Conservation (phyloP, 2,113 vertebrate species). For the Shinisaurus crocodilurus region DNA sequence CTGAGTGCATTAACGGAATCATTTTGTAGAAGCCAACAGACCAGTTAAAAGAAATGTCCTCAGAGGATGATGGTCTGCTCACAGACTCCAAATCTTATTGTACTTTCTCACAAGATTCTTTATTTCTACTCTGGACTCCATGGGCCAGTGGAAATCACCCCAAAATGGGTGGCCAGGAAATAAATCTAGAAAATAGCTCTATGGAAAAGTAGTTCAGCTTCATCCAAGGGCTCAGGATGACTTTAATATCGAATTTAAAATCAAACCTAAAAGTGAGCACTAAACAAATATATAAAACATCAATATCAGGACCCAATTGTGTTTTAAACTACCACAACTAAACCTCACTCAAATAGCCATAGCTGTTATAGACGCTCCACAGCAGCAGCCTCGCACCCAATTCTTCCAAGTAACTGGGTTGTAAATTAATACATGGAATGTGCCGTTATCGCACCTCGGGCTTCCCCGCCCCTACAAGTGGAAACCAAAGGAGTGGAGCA, state of each 20-base stretch:
- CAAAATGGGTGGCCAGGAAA: background rate
- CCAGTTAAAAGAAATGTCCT: conserved; percentile 53
- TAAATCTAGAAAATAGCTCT: background rate
- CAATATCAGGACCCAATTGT: background rate
- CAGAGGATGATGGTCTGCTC: conserved; percentile 21
- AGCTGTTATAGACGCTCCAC: background rate
- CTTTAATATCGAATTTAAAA: background rate
- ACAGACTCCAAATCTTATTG: background rate
- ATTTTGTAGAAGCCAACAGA: conserved; percentile 45
- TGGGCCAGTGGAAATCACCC: background rate
- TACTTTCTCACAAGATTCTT: background rate
- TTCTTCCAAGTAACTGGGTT: background rate
- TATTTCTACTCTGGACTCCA: background rate
- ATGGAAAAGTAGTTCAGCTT: background rate
- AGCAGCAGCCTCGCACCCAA: background rate
- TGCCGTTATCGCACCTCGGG: background rate
- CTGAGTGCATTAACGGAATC: conserved; percentile 53
- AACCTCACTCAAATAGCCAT: background rate
- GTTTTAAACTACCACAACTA: background rate
- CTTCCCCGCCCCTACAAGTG: background rate
- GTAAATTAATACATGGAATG: background rate
- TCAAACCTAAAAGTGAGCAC: background rate
- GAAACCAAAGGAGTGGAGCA: background rate
- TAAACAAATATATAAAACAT: background rate
- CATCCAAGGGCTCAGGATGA: too few species aligned